Evolutionary conservation across 2,888 invertebrate genomes (phyloP).

Genomic region (Synergus laeviventris): DNA sequence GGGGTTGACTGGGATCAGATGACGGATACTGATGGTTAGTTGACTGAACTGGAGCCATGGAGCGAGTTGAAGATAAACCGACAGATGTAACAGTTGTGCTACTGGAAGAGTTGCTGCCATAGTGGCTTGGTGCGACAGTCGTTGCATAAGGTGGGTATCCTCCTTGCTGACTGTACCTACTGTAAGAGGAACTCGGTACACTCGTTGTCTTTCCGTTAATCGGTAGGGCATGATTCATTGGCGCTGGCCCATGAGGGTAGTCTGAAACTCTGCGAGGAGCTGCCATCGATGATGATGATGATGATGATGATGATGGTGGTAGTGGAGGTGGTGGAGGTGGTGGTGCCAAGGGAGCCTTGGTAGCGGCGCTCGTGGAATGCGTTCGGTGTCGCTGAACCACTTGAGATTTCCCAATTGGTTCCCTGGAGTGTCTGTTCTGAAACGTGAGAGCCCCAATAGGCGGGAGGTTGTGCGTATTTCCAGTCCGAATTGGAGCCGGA

Average conservation of each 20-base stretch:
- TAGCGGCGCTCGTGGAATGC: slow-evolving; percentile 47
- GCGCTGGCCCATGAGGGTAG: slow-evolving; percentile 57
- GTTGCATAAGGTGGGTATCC: slow-evolving; percentile 67
- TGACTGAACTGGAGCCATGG: slow-evolving; percentile 56
- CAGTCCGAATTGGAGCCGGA: slow-evolving; percentile 57
- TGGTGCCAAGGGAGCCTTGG: slow-evolving; percentile 35
- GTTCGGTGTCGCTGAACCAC: slow-evolving; percentile 58
- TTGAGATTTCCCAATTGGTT: slow-evolving; percentile 63
- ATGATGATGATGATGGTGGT: slow-evolving; percentile 45
- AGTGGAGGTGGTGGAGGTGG: slow-evolving; percentile 48
- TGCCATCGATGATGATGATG: slow-evolving; percentile 50
- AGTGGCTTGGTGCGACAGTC: slow-evolving; percentile 71
- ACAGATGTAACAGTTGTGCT: slow-evolving; percentile 69
- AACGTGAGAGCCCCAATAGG: slow-evolving; percentile 78
- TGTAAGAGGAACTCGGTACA: slow-evolving; percentile 70
- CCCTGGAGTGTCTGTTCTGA: slow-evolving; percentile 73
- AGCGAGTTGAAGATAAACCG: slow-evolving; percentile 61
- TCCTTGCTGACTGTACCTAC: slow-evolving; percentile 61
- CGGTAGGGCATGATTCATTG: slow-evolving; percentile 56
- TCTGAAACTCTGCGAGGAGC: slow-evolving; percentile 60
- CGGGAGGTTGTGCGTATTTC: slow-evolving; percentile 77
- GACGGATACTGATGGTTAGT: slow-evolving; percentile 53
- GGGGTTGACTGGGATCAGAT: slow-evolving; percentile 58
- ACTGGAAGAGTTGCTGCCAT: slow-evolving; percentile 64
- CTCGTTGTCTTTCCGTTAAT: slow-evolving; percentile 64